Percentiles rank a stretch among this genome's conserved stretches.
Evolutionary conservation across 2,888 invertebrate genomes (phyloP).

Genomic region (Amphipoea oculea): DNA sequence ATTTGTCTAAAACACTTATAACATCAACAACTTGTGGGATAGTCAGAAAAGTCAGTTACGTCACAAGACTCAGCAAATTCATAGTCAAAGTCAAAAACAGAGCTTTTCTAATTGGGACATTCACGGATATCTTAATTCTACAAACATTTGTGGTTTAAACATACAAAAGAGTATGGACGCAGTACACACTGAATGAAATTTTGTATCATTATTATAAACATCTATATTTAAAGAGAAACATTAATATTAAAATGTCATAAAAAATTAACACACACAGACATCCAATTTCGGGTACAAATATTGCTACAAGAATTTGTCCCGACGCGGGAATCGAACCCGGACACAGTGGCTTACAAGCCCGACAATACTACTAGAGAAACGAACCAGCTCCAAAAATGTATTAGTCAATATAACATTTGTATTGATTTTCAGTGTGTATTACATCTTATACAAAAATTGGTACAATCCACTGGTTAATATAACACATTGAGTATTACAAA

Average conservation of each 20-base stretch:
- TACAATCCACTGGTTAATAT: not conserved
- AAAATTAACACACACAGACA: constrained; percentile 25
- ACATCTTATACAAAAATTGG: constrained; percentile 11
- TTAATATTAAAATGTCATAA: constrained; percentile 13
- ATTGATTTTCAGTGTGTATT: constrained; percentile 36
- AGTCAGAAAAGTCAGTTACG: not conserved
- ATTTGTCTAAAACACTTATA: not conserved
- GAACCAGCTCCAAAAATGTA: not conserved
- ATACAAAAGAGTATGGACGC: constrained; percentile 3
- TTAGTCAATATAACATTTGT: constrained; percentile 14
- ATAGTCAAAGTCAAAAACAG: not conserved
- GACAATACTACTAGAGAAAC: constrained; percentile 10
- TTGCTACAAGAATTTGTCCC: not conserved
- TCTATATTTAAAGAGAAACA: constrained; percentile 6
- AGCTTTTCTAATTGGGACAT: constrained; percentile 15
- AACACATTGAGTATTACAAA: not conserved
- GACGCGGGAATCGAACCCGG: constrained; percentile 10
- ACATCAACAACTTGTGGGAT: not conserved
- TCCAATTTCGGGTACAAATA: constrained; percentile 11
- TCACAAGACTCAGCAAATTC: not conserved
- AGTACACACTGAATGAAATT: constrained; percentile 43
- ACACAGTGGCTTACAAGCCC: not conserved
- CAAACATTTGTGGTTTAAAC: constrained; percentile 16
- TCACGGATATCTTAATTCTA: constrained; percentile 23
- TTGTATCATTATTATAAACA: constrained; percentile 1